Evolutionary conservation across 2,888 invertebrate species (phyloP).

Genomic region (Apamea sordens): DNA sequence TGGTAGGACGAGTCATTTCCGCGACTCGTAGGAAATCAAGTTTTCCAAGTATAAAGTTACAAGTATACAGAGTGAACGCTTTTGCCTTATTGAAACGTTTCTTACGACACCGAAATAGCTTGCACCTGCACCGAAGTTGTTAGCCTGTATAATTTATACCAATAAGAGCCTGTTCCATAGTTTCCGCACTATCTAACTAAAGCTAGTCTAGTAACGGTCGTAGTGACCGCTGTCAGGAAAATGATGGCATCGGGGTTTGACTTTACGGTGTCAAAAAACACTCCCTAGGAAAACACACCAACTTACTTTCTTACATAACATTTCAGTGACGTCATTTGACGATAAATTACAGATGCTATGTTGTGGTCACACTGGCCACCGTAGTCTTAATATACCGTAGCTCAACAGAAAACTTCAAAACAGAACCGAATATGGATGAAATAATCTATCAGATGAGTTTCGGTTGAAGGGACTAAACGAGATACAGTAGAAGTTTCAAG

Average conservation of each 20-base stretch:
- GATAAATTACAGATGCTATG: neutral
- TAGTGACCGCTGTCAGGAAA: neutral
- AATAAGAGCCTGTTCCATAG: conserved; percentile 20
- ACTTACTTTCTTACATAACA: neutral
- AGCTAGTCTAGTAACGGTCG: neutral
- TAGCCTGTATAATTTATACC: conserved; percentile 34
- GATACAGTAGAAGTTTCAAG: too few species aligned
- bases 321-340: neutral
- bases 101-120: conserved; percentile 39
- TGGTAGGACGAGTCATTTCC: conserved; percentile 52
- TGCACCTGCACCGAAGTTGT: conserved; percentile 34
- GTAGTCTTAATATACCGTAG: neutral
- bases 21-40: conserved; percentile 32
- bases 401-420: neutral
- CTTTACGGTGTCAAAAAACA: neutral
- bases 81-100: conserved; percentile 21
- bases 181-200: conserved; percentile 20
- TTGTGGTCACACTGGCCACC: neutral
- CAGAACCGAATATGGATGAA: neutral
- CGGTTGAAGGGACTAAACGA: too few species aligned
- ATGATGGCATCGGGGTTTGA: neutral
- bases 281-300: neutral
- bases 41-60: conserved; percentile 41
- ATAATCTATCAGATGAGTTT: neutral
- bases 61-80: neutral